A percentile compares a stretch with the other conserved stretches of the same genome.
Evolutionary conservation across 2,888 invertebrate genomes (phyloP).

Genomic region (Urechis unicinctus): DNA sequence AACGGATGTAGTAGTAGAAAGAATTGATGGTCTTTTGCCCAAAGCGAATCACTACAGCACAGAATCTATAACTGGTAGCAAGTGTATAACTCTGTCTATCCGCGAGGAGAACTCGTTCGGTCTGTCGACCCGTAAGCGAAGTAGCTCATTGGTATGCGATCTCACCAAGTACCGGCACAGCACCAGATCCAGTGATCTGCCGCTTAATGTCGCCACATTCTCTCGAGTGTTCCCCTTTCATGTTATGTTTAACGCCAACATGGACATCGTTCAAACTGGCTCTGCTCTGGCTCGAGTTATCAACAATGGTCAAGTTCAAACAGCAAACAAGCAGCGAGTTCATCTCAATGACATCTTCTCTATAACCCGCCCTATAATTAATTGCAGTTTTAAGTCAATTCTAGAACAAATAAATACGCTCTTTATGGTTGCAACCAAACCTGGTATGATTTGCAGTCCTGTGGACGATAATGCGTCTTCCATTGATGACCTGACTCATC

Average conservation of each 20-base stretch:
- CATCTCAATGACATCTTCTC: conserved; percentile 61
- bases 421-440: conserved; percentile 56
- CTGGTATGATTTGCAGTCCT: conserved; percentile 4
- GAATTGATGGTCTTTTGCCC: neutral
- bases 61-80: neutral
- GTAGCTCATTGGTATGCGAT: conserved; percentile 9
- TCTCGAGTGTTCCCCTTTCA: conserved; percentile 30
- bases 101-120: neutral
- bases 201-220: conserved; percentile 12
- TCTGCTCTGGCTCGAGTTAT: conserved; percentile 12
- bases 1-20: conserved; percentile 4
- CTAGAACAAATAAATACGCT: conserved; percentile 90
- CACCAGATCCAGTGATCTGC: conserved; percentile 10
- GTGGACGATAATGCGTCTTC: neutral
- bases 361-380: conserved; percentile 74
- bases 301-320: neutral
- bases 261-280: conserved; percentile 21
- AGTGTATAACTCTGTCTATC: neutral
- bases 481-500: no score
- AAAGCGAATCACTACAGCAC: no score
- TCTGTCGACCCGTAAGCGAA: conserved; percentile 6
- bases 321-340: neutral
- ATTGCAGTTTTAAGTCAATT: conserved; percentile 83
- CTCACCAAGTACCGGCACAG: conserved; percentile 3
- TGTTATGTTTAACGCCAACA: conserved; percentile 21